Percentiles rank a stretch among this genome's conserved stretches.
phyloP scores from a whole-genome alignment of 2,113 vertebrate species.

The Vanacampus margaritifer region DNA sequence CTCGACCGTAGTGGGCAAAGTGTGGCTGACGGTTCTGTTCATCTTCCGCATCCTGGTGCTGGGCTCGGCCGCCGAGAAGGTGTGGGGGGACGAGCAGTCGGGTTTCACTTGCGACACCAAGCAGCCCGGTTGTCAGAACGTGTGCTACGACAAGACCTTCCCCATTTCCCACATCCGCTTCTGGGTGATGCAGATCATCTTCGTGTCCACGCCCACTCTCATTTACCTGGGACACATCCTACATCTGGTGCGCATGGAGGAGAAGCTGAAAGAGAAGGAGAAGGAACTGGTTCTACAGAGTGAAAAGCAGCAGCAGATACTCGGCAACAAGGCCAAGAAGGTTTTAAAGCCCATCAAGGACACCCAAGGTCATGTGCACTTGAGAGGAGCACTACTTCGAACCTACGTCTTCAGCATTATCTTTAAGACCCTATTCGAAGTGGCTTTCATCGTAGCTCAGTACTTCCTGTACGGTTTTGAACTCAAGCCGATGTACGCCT shows the following conservation, averaged over 20 bases:
- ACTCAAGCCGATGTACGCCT: slow-evolving; percentile 83
- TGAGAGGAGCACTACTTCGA: slow-evolving; percentile 77
- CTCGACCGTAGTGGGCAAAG: slow-evolving; percentile 84
- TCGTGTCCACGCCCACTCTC: slow-evolving; percentile 84
- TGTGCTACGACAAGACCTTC: slow-evolving; percentile 86
- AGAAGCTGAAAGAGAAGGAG: slow-evolving; percentile 72
- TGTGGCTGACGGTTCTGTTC: slow-evolving; percentile 86
- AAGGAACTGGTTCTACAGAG: slow-evolving; percentile 27
- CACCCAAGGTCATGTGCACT: slow-evolving; percentile 66
- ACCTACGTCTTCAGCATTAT: slow-evolving; percentile 81
- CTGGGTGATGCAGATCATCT: slow-evolving; percentile 93
- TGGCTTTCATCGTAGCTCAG: slow-evolving; percentile 82
- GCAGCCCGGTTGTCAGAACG: slow-evolving; percentile 86
- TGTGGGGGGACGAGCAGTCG: slow-evolving; percentile 84
- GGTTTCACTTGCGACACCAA: slow-evolving; percentile 87
- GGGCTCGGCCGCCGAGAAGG: slow-evolving; percentile 80
- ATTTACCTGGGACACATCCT: slow-evolving; percentile 87
- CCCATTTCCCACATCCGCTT: slow-evolving; percentile 89
- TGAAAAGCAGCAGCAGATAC: slow-evolving; percentile 59
- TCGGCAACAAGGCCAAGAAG: slow-evolving; percentile 42
- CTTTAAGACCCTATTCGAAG: slow-evolving; percentile 85
- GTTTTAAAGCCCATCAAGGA: slow-evolving; percentile 52
- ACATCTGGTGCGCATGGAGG: slow-evolving; percentile 82
- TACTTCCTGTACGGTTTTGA: slow-evolving; percentile 83
- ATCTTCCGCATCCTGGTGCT: slow-evolving; percentile 86